Conservation (phyloP, 2,113 vertebrate genomes). For the Parus major region DNA sequence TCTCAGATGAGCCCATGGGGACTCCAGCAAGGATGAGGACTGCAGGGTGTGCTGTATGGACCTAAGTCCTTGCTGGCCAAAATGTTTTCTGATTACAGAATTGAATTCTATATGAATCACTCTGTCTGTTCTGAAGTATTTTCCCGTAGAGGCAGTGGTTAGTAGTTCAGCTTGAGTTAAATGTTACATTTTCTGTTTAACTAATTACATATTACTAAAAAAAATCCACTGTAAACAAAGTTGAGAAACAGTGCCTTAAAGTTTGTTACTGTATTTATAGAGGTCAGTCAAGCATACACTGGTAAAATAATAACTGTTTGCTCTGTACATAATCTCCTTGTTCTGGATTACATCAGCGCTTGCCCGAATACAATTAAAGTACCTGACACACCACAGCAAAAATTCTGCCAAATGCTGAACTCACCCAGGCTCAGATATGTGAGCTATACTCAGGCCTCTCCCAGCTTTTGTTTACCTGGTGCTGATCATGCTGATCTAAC, state of each 20-base stretch:
- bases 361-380: not conserved
- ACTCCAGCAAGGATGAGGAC: not conserved
- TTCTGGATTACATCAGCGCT: not conserved
- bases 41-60: not conserved
- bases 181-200: not conserved
- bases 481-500: not conserved
- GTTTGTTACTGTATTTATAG: not conserved
- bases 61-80: not conserved
- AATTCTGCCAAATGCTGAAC: not conserved
- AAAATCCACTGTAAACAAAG: not conserved
- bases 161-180: not conserved
- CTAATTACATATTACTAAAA: not conserved
- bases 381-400: not conserved
- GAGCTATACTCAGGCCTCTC: not conserved
- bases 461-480: fast-evolving
- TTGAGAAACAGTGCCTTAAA: not conserved
- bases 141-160: not conserved
- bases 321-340: not conserved
- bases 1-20: not conserved
- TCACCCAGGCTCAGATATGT: not conserved
- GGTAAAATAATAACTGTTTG: not conserved
- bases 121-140: not conserved
- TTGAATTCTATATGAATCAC: not conserved
- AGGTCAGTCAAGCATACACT: not conserved
- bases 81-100: not conserved